A percentile compares a stretch with the other conserved stretches of the same genome.
phyloP scores from a whole-genome alignment of 2,888 invertebrate species.

The Ligdia adustata region DNA sequence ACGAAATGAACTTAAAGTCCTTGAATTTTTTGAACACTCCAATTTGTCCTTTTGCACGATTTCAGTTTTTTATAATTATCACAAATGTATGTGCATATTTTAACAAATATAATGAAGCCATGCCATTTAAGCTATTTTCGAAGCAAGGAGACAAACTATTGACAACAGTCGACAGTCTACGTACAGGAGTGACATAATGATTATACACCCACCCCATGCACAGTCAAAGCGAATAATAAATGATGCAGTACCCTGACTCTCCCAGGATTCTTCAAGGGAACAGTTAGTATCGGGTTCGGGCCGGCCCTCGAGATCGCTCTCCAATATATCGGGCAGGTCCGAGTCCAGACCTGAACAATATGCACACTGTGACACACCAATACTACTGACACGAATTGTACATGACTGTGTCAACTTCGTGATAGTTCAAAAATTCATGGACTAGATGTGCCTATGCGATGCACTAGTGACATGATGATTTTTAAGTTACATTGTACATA shows the following conservation, averaged over 20 bases:
- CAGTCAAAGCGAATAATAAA: slow-evolving; percentile 57
- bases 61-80: slow-evolving; percentile 16
- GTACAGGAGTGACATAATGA: slow-evolving; percentile 33
- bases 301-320: slow-evolving; percentile 78
- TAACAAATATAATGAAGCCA: slow-evolving; percentile 43
- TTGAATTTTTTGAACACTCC: slow-evolving; percentile 58
- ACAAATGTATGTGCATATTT: slow-evolving; percentile 37
- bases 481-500: neutral
- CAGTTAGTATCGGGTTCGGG: slow-evolving; percentile 79
- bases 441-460: slow-evolving; percentile 35
- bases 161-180: slow-evolving; percentile 31
- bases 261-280: slow-evolving; percentile 83
- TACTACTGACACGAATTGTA: slow-evolving; percentile 6
- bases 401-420: slow-evolving; percentile 10
- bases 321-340: slow-evolving; percentile 75
- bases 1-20: slow-evolving; percentile 45
- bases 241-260: slow-evolving; percentile 71
- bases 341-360: slow-evolving; percentile 79
- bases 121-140: slow-evolving; percentile 39
- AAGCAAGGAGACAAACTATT: slow-evolving; percentile 30
- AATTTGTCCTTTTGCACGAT: slow-evolving; percentile 33
- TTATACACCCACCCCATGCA: slow-evolving; percentile 67
- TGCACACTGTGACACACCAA: slow-evolving; percentile 46
- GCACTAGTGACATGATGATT: slow-evolving; percentile 26
- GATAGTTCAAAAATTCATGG: slow-evolving; percentile 57